Base-by-base conservation (phyloP, 2,888 invertebrate species). In the Meganola albula region DNA sequence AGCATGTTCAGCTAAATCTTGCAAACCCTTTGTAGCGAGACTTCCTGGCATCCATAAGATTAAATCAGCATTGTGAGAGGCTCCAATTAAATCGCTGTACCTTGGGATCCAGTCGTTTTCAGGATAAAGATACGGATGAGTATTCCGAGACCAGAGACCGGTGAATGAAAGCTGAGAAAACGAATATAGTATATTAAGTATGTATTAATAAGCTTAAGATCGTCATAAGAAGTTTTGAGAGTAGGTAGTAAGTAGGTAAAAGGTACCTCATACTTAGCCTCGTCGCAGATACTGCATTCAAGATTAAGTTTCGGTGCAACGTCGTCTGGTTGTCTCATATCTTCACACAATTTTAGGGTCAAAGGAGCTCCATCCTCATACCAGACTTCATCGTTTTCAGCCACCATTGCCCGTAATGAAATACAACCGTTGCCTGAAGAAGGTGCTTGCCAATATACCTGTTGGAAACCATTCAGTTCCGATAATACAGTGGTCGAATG, bases 371-470 rank as follows among this genome's bases (percentile, higher is more conserved):
- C 84, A 20, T 82, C 83, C 39, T 79, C 79, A 27, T 58, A 84
- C 84, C 84, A 84, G 0, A 66, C 40, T 7, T 74, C 72, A 7
- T 82, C 73, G 27, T 65, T 80, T 37, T 80, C 75, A 0, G 68
- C 68, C 7, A 84, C 83, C 82, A 83, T 80, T 1, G 80, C 79
- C 1, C 82, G 66, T 1, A 84, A 45, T 1, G 74, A 78, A 0
- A 84, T 74, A 26, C 84, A 84, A 0, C 83, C 84, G 16, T 66
- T 77, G 0, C 75, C 78, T 0, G 80, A 68, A 1, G 62, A 44
- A 2, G 84, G 84, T 5, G 84, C 82, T 67, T 75, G 74, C 84
- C 84, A 84, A 38, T 78, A 76, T 0, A 82, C 74, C 84, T 84
- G 16, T n/a, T n/a, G n/a, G n/a, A n/a, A n/a, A n/a, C n/a, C n/a